phyloP scores from a whole-genome alignment of 2,797 vertebrate genomes.

The Miichthys miiuy region DNA sequence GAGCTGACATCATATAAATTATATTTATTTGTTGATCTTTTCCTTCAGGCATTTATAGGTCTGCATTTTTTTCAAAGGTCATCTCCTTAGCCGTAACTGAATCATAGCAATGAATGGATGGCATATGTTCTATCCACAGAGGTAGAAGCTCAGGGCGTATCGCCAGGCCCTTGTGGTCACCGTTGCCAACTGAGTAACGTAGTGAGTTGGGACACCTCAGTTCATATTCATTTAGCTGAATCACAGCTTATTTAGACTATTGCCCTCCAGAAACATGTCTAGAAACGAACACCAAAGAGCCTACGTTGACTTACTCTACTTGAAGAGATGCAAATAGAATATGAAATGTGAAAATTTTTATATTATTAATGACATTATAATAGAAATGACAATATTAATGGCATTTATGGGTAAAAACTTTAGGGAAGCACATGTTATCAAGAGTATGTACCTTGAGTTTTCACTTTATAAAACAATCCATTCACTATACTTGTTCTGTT shows the following conservation, averaged over 20 bases:
- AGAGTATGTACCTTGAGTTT: neutral
- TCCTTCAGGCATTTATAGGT: conserved; percentile 54
- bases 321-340: neutral
- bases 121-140: conserved; percentile 59
- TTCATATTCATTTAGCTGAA: conserved; percentile 17
- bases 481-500: conserved; percentile 13
- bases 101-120: conserved; percentile 65
- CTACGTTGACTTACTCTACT: neutral
- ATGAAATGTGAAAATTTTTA: neutral
- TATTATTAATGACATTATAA: neutral
- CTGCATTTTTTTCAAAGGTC: conserved; percentile 57
- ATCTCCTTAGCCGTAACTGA: conserved; percentile 63
- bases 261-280: neutral
- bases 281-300: neutral
- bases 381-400: neutral
- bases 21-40: conserved; percentile 66
- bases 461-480: conserved; percentile 16
- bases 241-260: neutral
- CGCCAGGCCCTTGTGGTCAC: conserved; percentile 40
- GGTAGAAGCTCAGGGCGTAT: conserved; percentile 3
- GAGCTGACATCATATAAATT: conserved; percentile 47
- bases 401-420: neutral
- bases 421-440: neutral
- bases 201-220: conserved; percentile 20
- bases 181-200: conserved; percentile 28